These are phyloP conservation scores for Catharus bicknelli DNA, from an alignment of 2,113 vertebrate species.

Conservation along the genomic window DNA sequence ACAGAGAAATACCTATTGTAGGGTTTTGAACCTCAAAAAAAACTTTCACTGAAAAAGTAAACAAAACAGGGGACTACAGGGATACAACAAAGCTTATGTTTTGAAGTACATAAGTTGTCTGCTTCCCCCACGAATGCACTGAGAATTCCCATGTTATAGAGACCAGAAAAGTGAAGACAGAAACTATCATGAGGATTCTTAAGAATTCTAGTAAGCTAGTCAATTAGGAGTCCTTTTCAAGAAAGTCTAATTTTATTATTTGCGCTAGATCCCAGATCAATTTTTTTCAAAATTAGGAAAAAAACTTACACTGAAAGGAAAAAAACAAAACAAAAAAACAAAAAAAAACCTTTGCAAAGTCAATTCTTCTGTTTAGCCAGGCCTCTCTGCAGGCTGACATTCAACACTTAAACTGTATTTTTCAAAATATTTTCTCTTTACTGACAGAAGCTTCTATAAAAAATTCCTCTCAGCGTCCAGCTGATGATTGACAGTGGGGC, in stretches of 20 bases:
- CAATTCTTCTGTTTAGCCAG: slow-evolving; percentile 17
- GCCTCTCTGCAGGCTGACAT: background rate
- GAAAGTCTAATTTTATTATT: slow-evolving; percentile 31
- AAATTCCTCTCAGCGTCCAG: slow-evolving; percentile 9
- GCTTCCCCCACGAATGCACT: background rate
- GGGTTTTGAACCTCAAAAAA: background rate
- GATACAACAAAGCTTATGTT: background rate
- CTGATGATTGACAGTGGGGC: slow-evolving; percentile 34
- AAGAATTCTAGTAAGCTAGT: slow-evolving; percentile 3
- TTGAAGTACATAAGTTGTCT: background rate
- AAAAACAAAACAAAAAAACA: background rate
- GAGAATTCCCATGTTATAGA: background rate
- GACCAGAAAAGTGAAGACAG: background rate
- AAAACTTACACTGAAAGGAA: background rate
- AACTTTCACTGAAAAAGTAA: background rate
- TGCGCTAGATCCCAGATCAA: background rate
- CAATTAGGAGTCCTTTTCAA: background rate
- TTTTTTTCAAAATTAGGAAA: background rate
- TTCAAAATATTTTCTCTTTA: slow-evolving; percentile 58
- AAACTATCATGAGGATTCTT: background rate
- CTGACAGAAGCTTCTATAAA: slow-evolving; percentile 49
- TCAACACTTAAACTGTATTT: slow-evolving; percentile 28
- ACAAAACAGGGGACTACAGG: background rate
- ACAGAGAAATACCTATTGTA: background rate
- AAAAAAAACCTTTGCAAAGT: background rate